Evolutionary conservation across 2,888 invertebrate genomes (phyloP).

Genomic region (Lymantria dispar): DNA sequence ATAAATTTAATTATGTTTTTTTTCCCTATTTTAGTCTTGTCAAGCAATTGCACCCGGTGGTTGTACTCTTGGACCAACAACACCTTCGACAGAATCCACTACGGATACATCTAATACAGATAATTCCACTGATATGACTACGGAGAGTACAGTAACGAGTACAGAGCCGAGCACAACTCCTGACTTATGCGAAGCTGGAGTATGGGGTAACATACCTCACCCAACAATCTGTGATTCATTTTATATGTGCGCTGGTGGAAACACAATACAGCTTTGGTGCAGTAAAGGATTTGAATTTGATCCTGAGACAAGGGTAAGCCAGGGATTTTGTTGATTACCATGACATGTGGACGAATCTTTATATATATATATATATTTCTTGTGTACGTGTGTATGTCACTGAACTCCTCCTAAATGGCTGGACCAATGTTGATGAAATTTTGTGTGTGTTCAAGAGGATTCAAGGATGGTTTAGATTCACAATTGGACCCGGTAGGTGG

Average conservation of each 20-base stretch:
- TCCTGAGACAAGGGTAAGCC: slow-evolving; percentile 20
- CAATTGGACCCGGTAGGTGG: no score
- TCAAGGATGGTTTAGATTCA: no score
- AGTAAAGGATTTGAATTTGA: slow-evolving; percentile 42
- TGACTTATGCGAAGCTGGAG: slow-evolving; percentile 35
- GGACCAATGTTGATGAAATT: no score
- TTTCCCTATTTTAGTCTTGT: not conserved
- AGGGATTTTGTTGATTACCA: no score
- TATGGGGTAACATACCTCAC: slow-evolving; percentile 43
- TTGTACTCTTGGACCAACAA: not conserved
- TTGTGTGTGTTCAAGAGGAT: no score
- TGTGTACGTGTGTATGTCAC: no score
- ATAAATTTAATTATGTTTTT: not conserved
- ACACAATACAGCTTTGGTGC: slow-evolving; percentile 36
- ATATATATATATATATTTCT: no score
- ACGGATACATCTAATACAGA: not conserved
- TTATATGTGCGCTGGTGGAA: slow-evolving; percentile 44
- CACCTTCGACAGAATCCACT: not conserved
- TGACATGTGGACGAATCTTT: no score
- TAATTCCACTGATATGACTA: not conserved
- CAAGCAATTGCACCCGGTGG: not conserved
- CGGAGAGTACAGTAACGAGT: not conserved
- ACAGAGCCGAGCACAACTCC: slow-evolving; percentile 7
- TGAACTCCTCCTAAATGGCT: no score
- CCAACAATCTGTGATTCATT: slow-evolving; percentile 43